Percentiles rank a stretch among this genome's conserved stretches.
Conservation (phyloP, 2,797 vertebrate species). For the Platyrinchus mystaceus region DNA sequence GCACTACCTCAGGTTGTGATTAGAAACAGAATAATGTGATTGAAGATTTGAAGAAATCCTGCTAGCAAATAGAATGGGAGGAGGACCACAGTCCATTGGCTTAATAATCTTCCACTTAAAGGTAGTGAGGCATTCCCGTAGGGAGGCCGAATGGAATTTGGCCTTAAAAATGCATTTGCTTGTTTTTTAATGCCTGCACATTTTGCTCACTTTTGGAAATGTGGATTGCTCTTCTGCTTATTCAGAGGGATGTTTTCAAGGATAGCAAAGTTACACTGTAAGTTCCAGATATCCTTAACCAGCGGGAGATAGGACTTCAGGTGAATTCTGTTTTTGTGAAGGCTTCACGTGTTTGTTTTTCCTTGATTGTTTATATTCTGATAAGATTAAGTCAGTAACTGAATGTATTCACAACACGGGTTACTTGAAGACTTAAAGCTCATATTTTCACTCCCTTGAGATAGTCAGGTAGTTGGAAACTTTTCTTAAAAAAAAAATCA, state of each 20-base stretch:
- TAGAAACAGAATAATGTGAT: not conserved
- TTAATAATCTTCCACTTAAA: not conserved
- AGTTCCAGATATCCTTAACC: not conserved
- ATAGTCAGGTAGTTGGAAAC: not conserved
- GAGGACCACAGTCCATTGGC: not conserved
- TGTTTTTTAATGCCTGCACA: not conserved
- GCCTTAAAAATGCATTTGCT: not conserved
- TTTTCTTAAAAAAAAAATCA: not conserved
- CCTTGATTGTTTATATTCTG: constrained; percentile 34
- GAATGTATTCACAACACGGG: constrained; percentile 9
- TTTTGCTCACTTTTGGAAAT: not conserved
- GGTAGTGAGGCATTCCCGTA: not conserved
- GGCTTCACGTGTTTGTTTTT: constrained; percentile 41
- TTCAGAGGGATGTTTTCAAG: not conserved
- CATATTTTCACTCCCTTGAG: constrained; percentile 38
- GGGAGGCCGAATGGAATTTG: not conserved
- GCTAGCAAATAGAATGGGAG: not conserved
- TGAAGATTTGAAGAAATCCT: not conserved
- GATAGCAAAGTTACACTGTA: not conserved
- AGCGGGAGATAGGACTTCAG: not conserved
- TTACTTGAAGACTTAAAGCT: constrained; percentile 34
- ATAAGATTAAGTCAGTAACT: constrained; percentile 22
- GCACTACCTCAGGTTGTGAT: not conserved
- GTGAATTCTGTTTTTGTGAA: constrained; percentile 13
- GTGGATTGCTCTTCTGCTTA: not conserved